phyloP scores from a whole-genome alignment of 64 coral and sea anemone species.

The Montipora foliosa region DNA sequence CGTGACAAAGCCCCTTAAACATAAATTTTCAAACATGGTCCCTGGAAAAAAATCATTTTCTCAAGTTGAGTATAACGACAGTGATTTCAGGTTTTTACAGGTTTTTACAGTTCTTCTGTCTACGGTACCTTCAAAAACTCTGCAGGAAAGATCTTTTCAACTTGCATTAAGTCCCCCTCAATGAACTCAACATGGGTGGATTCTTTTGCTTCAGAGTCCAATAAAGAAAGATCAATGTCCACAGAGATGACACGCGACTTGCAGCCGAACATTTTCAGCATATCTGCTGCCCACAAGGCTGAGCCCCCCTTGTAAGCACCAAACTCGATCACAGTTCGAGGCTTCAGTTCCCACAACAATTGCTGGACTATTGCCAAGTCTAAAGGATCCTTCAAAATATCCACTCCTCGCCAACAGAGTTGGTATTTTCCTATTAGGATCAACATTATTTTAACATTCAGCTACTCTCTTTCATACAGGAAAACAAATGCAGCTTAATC shows the following conservation, averaged over 20 bases:
- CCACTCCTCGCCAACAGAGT: slow-evolving; percentile 8
- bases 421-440: no score
- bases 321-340: slow-evolving; percentile 37
- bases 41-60: no score
- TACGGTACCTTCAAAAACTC: background rate
- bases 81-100: no score
- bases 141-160: background rate
- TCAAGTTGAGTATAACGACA: no score
- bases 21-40: no score
- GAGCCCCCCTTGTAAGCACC: slow-evolving; percentile 22
- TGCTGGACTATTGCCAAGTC: background rate
- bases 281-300: slow-evolving; percentile 39
- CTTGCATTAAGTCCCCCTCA: background rate
- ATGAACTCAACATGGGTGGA: slow-evolving; percentile 1
- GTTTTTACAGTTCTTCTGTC: background rate
- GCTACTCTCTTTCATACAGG: background rate
- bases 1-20: no score
- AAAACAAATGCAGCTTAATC: background rate
- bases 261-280: slow-evolving; percentile 13
- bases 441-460: background rate
- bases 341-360: slow-evolving; percentile 44
- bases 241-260: slow-evolving; percentile 15
- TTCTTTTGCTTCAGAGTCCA: slow-evolving; percentile 6
- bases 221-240: slow-evolving; percentile 28
- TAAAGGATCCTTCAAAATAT: slow-evolving; percentile 17